These are phyloP conservation scores for Dolichoris vasculosae DNA, from an alignment of 1,140 invertebrate species.

Conservation along the genomic window DNA sequence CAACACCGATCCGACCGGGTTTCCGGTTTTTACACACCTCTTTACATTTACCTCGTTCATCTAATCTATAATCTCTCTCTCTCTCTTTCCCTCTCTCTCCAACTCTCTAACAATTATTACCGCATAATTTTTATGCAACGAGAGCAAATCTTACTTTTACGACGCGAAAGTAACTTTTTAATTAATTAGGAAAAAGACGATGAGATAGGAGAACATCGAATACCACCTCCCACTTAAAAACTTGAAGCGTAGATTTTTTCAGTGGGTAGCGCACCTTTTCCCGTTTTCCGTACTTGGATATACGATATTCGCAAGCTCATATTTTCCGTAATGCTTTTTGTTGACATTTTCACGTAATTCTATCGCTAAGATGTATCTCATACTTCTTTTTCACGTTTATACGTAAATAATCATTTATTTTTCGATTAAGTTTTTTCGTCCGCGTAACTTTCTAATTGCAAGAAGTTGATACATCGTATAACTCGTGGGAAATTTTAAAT, in stretches of 20 bases:
- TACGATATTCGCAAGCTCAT: too few species aligned
- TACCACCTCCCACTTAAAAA: neutral
- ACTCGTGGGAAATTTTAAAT: too few species aligned
- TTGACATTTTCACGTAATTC: too few species aligned
- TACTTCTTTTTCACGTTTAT: neutral
- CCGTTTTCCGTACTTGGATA: neutral
- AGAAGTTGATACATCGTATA: too few species aligned
- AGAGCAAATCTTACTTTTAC: neutral
- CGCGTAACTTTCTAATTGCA: too few species aligned
- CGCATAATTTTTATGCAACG: neutral
- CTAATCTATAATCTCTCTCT: neutral
- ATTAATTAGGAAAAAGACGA: neutral
- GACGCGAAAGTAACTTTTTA: neutral
- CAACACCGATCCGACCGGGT: neutral
- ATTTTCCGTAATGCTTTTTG: neutral
- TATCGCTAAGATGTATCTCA: too few species aligned
- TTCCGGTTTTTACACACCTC: neutral
- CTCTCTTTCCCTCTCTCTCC: too few species aligned
- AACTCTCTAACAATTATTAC: too few species aligned
- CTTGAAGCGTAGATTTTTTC: too few species aligned
- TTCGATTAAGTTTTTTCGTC: neutral
- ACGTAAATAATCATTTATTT: neutral
- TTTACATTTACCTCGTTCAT: neutral
- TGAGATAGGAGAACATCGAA: neutral
- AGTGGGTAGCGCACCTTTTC: too few species aligned